Conservation (phyloP, 2,113 vertebrate species). For the Calidris pygmaea region DNA sequence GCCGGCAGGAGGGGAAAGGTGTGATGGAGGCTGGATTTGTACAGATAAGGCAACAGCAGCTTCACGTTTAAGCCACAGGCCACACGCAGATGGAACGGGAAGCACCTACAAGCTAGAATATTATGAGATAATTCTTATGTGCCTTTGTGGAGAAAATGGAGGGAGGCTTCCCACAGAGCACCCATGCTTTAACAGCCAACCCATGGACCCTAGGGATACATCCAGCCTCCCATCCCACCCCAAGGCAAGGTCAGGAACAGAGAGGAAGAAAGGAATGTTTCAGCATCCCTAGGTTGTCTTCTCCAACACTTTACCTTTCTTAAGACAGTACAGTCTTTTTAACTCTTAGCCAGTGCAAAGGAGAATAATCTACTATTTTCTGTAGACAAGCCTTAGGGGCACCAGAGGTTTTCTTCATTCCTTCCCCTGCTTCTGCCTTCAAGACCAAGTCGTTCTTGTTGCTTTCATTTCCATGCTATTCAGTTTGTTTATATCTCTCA, state of each 20-base stretch:
- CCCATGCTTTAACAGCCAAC: fast-evolving
- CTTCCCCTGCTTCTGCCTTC: neutral
- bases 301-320: neutral
- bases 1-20: neutral
- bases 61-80: neutral
- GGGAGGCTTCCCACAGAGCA: neutral
- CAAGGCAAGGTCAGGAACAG: neutral
- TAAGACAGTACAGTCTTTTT: neutral
- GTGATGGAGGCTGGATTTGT: neutral
- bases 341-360: neutral
- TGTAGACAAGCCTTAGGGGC: neutral
- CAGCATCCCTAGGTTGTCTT: neutral
- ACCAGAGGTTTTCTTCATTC: neutral
- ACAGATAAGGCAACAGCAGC: neutral
- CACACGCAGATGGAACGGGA: neutral
- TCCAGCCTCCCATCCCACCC: neutral
- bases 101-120: neutral
- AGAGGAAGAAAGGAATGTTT: neutral
- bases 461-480: neutral
- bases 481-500: neutral
- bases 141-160: neutral
- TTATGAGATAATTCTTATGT: neutral
- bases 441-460: neutral
- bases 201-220: neutral
- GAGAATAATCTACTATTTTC: neutral